phyloP scores from a whole-genome alignment of 2,888 invertebrate genomes.

The Brachylomia viminalis region DNA sequence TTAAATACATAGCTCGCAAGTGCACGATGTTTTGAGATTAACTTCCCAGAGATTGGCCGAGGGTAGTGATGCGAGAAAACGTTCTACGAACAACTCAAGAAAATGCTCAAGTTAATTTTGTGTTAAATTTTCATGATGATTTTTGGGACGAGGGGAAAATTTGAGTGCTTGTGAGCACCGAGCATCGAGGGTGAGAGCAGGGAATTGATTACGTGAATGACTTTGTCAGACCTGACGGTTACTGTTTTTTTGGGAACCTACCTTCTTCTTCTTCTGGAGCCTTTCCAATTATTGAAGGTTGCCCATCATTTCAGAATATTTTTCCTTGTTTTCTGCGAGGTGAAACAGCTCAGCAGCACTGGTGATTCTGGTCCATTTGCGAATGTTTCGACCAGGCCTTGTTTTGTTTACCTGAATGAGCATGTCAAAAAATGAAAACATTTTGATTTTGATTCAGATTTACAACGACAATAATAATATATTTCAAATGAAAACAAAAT shows the following conservation, averaged over 20 bases:
- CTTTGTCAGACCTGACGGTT: slow-evolving; percentile 28
- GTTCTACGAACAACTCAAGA: slow-evolving; percentile 49
- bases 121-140: slow-evolving; percentile 65
- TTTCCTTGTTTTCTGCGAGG: background rate
- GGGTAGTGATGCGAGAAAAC: slow-evolving; percentile 61
- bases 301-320: background rate
- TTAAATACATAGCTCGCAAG: slow-evolving; percentile 72
- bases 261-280: background rate
- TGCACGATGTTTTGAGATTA: slow-evolving; percentile 69
- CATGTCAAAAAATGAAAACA: background rate
- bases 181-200: slow-evolving; percentile 18
- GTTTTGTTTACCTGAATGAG: background rate
- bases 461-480: background rate
- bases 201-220: slow-evolving; percentile 44
- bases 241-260: background rate
- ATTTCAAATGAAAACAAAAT: background rate
- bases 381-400: background rate
- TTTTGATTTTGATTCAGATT: background rate
- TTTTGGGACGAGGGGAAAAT: slow-evolving; percentile 53
- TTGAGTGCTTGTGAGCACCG: slow-evolving; percentile 35
- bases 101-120: slow-evolving; percentile 61
- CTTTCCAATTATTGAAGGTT: background rate
- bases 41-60: slow-evolving; percentile 64
- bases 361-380: background rate
- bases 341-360: background rate